Evolutionary conservation across 2,888 invertebrate species (phyloP).

Genomic region (Lacanobia oleracea): DNA sequence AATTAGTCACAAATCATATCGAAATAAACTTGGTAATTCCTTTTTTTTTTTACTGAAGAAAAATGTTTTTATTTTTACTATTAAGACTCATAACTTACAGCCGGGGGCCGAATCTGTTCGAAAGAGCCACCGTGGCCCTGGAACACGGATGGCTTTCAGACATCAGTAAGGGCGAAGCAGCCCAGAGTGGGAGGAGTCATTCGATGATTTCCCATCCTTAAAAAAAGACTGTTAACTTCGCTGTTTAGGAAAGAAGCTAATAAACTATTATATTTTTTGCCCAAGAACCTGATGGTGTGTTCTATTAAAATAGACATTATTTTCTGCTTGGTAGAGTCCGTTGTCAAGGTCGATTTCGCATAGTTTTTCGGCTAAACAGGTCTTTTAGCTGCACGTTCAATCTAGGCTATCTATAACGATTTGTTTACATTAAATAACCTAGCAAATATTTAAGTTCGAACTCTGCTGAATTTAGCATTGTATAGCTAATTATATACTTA

Average conservation of each 20-base stretch:
- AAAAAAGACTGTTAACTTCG: no score
- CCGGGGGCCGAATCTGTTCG: no score
- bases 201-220: no score
- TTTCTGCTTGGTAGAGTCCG: constrained; percentile 38
- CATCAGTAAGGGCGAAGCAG: no score
- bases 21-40: not conserved
- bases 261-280: not conserved
- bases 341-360: constrained; percentile 23
- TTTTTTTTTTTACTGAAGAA: not conserved
- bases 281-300: not conserved
- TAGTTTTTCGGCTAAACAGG: constrained; percentile 43
- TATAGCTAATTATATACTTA: constrained; percentile 14
- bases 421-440: constrained; percentile 35
- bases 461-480: constrained; percentile 18
- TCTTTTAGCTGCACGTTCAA: constrained; percentile 15
- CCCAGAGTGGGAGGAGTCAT: no score
- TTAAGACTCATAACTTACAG: not conserved
- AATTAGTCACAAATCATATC: not conserved
- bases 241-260: not conserved
- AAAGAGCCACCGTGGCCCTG: no score
- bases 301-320: constrained; percentile 23
- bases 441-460: constrained; percentile 12
- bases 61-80: not conserved
- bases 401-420: constrained; percentile 30
- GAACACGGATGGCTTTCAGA: no score